A percentile compares a stretch with the other conserved stretches of the same genome.
Conservation (phyloP, 2,888 invertebrate genomes). For the Malachius bipustulatus region DNA sequence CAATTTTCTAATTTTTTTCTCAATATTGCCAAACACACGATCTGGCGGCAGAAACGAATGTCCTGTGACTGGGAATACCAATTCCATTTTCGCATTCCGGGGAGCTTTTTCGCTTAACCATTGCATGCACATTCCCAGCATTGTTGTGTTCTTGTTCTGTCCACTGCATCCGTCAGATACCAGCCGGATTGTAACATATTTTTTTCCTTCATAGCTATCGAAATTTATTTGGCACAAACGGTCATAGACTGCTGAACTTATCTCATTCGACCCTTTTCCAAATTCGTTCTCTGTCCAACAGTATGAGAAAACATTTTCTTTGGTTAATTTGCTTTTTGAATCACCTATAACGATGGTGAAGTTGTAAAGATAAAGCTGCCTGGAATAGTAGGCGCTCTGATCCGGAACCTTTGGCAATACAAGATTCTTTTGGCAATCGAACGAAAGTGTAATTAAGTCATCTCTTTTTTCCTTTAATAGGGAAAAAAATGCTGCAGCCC, state of each 20-base stretch:
- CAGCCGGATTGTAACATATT: conserved; percentile 17
- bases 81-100: conserved; percentile 1
- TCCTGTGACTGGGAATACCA: conserved; percentile 11
- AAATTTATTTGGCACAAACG: conserved; percentile 5
- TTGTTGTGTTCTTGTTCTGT: conserved; percentile 23
- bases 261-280: conserved; percentile 24
- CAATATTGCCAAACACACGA: conserved; percentile 15
- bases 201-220: conserved; percentile 4
- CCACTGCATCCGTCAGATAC: conserved; percentile 24
- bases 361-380: conserved; percentile 24
- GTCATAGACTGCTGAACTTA: conserved; percentile 22
- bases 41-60: conserved; percentile 14
- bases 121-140: conserved; percentile 20
- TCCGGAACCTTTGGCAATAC: conserved; percentile 24
- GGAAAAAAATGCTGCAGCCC: conserved; percentile 20
- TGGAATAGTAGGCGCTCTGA: conserved; percentile 23
- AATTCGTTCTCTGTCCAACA: no score
- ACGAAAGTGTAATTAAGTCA: conserved; percentile 19
- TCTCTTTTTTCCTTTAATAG: conserved; percentile 15
- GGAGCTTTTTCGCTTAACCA: conserved; percentile 18
- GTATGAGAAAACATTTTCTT: no score
- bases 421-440: conserved; percentile 28
- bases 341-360: conserved; percentile 22
- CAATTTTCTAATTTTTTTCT: conserved; percentile 12
- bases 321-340: no score